Evolutionary conservation across 2,888 invertebrate genomes (phyloP).

Genomic region (Troides helena): DNA sequence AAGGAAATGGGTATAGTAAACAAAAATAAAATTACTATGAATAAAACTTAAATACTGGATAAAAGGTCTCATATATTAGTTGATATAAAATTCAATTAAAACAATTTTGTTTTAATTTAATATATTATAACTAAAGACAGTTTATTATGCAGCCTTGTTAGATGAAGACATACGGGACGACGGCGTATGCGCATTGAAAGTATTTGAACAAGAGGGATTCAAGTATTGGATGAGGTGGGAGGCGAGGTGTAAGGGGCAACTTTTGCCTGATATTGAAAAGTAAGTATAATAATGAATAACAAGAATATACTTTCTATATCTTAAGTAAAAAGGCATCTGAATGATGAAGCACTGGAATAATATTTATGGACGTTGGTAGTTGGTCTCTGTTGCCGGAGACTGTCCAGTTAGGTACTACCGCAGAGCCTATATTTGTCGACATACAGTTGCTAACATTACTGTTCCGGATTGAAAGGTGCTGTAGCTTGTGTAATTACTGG

Average conservation of each 20-base stretch:
- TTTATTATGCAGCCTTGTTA: conserved; percentile 55
- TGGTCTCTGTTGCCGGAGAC: too few relatives aligned
- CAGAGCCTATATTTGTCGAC: too few relatives aligned
- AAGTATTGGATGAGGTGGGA: conserved; percentile 76
- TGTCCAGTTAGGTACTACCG: too few relatives aligned
- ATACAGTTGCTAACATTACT: too few relatives aligned
- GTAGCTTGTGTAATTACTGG: too few relatives aligned
- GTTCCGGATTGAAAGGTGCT: too few relatives aligned
- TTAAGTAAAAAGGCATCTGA: neutral
- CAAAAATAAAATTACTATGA: too few relatives aligned
- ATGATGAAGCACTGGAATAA: neutral
- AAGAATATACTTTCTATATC: neutral
- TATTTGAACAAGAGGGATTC: conserved; percentile 71
- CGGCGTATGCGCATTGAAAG: conserved; percentile 60
- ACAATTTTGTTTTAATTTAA: conserved; percentile 9
- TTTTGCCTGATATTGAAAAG: conserved; percentile 70
- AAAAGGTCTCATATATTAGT: too few relatives aligned
- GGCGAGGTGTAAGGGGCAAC: conserved; percentile 64
- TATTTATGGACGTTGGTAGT: too few relatives aligned
- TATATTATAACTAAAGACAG: conserved; percentile 17
- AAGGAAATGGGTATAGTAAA: too few relatives aligned
- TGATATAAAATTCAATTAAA: neutral
- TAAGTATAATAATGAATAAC: conserved; percentile 40
- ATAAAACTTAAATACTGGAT: too few relatives aligned
- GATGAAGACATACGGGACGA: conserved; percentile 73